Evolutionary conservation across 1,140 invertebrate species (phyloP).

Genomic region (Campoletis sonorensis): DNA sequence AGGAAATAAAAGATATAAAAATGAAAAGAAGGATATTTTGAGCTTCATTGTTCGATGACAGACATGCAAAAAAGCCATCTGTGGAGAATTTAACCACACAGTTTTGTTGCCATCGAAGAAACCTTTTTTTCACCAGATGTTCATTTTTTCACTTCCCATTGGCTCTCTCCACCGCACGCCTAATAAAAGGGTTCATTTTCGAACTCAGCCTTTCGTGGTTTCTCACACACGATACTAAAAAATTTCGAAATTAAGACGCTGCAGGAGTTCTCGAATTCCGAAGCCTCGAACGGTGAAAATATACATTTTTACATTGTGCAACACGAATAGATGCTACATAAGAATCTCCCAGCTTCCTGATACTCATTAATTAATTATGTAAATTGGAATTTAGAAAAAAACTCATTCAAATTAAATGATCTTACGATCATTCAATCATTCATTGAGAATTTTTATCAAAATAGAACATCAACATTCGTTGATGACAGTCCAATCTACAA

Average conservation of each 20-base stretch:
- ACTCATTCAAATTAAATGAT: too few relatives aligned
- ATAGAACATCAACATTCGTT: too few relatives aligned
- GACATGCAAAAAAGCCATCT: slow-evolving; percentile 6
- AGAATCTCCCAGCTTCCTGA: too few relatives aligned
- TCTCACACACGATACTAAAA: not conserved
- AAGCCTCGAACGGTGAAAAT: too few relatives aligned
- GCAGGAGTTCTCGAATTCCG: too few relatives aligned
- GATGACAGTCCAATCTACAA: too few relatives aligned
- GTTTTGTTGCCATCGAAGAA: not conserved
- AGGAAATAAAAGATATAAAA: not conserved
- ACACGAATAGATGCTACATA: too few relatives aligned
- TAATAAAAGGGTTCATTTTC: not conserved
- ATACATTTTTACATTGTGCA: too few relatives aligned
- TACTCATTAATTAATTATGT: too few relatives aligned
- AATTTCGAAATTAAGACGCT: not conserved
- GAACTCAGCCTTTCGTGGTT: not conserved
- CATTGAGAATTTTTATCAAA: too few relatives aligned
- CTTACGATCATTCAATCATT: too few relatives aligned
- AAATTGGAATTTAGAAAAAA: too few relatives aligned
- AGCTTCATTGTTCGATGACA: not conserved
- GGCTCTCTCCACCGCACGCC: not conserved
- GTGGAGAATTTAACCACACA: not conserved
- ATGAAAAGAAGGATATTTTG: not conserved
- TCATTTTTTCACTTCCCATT: not conserved
- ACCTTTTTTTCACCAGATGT: not conserved